These are phyloP conservation scores for Paguma larvata DNA, from an alignment of 2,797 vertebrate species.

Conservation along the genomic window DNA sequence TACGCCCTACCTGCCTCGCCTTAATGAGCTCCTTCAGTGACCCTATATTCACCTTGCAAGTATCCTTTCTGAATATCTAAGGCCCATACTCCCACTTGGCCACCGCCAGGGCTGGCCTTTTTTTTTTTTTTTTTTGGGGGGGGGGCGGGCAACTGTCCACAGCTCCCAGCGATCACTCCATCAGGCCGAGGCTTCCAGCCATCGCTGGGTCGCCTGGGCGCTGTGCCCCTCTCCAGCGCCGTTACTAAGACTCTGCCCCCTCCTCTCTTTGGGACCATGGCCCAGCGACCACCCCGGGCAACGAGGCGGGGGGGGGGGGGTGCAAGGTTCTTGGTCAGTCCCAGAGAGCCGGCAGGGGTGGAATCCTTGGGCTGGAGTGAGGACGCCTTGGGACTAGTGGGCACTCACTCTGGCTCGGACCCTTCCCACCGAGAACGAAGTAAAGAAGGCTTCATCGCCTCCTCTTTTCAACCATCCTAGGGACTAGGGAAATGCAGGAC, in stretches of 20 bases:
- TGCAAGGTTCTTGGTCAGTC: background rate
- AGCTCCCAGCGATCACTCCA: background rate
- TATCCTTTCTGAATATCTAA: background rate
- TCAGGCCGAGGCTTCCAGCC: constrained; percentile 13
- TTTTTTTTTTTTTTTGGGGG: too few relatives aligned
- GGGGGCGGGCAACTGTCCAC: background rate
- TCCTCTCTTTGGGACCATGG: background rate
- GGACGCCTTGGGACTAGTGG: background rate
- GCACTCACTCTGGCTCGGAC: background rate
- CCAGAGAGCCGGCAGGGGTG: background rate
- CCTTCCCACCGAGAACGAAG: background rate
- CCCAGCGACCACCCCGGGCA: background rate
- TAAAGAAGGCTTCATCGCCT: background rate
- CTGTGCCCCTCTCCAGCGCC: background rate
- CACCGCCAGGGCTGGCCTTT: background rate
- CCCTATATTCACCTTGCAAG: constrained; percentile 76
- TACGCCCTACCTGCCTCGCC: background rate
- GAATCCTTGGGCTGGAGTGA: background rate
- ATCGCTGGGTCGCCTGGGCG: background rate
- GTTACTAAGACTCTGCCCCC: background rate
- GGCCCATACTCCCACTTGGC: background rate
- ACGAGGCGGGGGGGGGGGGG: background rate
- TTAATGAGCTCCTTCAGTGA: constrained; percentile 22
- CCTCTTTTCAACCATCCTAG: background rate
- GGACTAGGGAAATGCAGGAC: background rate